phyloP scores from a whole-genome alignment of 2,113 vertebrate genomes.

The Recurvirostra avosetta region DNA sequence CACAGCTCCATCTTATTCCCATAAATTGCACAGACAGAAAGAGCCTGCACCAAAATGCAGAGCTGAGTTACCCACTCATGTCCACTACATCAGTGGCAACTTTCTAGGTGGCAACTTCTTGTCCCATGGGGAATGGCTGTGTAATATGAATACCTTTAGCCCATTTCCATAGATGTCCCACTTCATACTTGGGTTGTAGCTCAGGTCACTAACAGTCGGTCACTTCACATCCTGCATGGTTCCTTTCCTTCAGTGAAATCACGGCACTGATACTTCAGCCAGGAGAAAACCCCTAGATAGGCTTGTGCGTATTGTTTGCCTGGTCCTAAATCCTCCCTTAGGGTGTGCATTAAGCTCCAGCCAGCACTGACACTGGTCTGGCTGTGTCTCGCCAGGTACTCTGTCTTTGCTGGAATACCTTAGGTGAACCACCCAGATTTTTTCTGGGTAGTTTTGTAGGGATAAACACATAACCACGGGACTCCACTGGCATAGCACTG shows the following conservation, averaged over 20 bases:
- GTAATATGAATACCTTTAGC: background rate
- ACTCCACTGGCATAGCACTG: background rate
- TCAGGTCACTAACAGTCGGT: background rate
- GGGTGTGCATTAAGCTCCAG: background rate
- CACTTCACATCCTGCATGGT: accelerated
- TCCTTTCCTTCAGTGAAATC: background rate
- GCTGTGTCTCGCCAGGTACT: background rate
- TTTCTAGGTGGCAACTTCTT: background rate
- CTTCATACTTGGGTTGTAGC: background rate
- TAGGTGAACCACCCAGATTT: background rate
- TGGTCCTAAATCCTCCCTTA: background rate
- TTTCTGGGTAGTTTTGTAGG: background rate
- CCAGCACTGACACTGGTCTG: background rate
- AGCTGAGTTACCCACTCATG: background rate
- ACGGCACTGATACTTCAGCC: accelerated
- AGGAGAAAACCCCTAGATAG: background rate
- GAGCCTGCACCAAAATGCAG: background rate
- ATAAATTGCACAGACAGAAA: background rate
- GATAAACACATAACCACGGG: background rate
- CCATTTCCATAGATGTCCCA: background rate
- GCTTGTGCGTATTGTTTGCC: background rate
- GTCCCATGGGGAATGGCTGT: background rate
- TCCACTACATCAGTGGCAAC: background rate
- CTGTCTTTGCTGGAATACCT: background rate
- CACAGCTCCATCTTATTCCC: background rate